Base-by-base conservation (phyloP, 2,888 invertebrate species). In the Ophion ventricosus region DNA sequence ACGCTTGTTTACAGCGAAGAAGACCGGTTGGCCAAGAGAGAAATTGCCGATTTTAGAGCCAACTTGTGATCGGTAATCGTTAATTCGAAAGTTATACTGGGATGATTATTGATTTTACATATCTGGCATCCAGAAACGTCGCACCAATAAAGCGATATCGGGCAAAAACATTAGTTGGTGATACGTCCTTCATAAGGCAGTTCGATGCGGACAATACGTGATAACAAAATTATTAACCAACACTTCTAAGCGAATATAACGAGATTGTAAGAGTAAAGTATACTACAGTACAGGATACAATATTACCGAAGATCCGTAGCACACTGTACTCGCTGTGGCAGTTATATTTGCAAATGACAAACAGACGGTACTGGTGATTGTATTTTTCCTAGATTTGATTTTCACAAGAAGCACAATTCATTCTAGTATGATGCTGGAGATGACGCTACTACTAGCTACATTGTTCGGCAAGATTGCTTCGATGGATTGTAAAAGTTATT, bases 361-460 rank as follows among this genome's bases (percentile, higher is more conserved):
- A 92, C 91, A 87, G 87, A 85, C 88, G 88, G 89, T 88, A 91
- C 90, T 90, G 91, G 91, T 91, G 91, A 92, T 92, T 92, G 92
- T 90, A 91, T 92, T 92, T 91, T 89, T 89, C 90, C 89, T 89
- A 89, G 89, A 92, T 92, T 92, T 89, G 91, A 90, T 90, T 84
- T 88, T 88, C 88, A 91, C 89, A 92, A 90, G 88, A 86, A 87
- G 84, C 88, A 87, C 79, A 83, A 88, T 88, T 84, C 85, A 85
- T 66, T 82, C 79, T 73, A 29, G 61, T 26, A 43, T 57, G 61
- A 72, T 76, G 63, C 63, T 66, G 43, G 56, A 61, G 26, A 78
- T 63, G 49, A 54, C 64, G 26, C 49, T 64, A 25, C 26, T n/a
- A 17, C 20, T 56, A 26, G 10, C 70, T 72, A 49, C 78, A 74